Base-by-base conservation (phyloP, 1,140 invertebrate genomes). In the Zaprionus davidi region DNA sequence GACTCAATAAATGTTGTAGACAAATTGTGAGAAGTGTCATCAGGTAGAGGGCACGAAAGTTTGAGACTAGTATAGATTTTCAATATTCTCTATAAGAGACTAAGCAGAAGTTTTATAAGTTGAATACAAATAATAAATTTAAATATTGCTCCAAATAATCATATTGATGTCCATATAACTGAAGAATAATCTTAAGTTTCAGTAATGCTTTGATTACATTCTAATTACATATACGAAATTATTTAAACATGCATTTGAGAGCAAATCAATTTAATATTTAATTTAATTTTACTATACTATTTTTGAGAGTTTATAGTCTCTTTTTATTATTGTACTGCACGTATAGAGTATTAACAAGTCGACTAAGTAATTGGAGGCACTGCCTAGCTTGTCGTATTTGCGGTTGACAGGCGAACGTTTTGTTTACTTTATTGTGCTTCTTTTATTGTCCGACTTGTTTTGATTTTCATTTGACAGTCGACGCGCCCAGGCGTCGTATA, bases 391-490 rank as follows among this genome's bases (percentile, higher is more conserved):
- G 46, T 26, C 36, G 24, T 58, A 13, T 57, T 22, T 85, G 82
- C 55, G 82, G 79, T 82, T 85, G 82, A 76, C 78, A 85, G 68
- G 28, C 75, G 44, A 53, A 64, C 31, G 44, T 55, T 64, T 70
- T 77, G 36, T 57, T 57, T 46, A 17, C 66, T n/a, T 28, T 57
- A 34, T 67, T 71, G 20, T 46, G 41, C 4, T 53, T 57, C 59
- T 49, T 64, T 57, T 53, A 64, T 64, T 75, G 72, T 75, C 67
- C 72, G 72, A 75, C 60, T 66, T 44, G 56, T 71, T 72, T 62
- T 76, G 69, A 70, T 72, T 67, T 72, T 72, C 63, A 76, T 76
- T 67, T 76, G 69, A 72, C 69, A 76, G 69, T 66, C 38, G 46
- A 71, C 73, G 60, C 55, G 68, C 74, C 41, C 24, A 53, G 41